phyloP scores from a whole-genome alignment of 1,140 invertebrate genomes.

The Lepidurus couesii region DNA sequence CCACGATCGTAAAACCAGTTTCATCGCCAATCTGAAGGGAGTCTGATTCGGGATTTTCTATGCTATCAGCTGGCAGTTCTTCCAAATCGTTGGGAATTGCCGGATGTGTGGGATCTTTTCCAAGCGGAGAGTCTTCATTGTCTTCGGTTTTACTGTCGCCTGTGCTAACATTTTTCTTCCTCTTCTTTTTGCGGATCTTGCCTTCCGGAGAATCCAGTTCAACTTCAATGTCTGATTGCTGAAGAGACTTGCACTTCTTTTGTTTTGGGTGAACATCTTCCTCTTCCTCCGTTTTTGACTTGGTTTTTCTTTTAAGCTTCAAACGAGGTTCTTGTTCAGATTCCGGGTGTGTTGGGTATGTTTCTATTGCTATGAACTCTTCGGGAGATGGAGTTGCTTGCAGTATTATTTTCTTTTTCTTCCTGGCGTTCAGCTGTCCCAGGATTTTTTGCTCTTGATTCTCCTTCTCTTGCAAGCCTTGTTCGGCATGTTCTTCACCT shows the following conservation, averaged over 20 bases:
- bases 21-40: conserved; percentile 29
- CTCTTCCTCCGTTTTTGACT: background rate
- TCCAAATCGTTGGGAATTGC: conserved; percentile 33
- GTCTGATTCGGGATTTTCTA: conserved; percentile 34
- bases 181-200: conserved; percentile 25
- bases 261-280: conserved; percentile 1
- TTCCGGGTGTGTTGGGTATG: background rate
- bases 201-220: conserved; percentile 25
- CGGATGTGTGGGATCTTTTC: background rate
- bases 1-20: conserved; percentile 43
- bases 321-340: background rate
- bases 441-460: conserved; percentile 28
- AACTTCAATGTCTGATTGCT: conserved; percentile 35
- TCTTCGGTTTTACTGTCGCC: conserved; percentile 18
- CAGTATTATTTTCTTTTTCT: background rate
- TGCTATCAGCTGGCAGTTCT: conserved; percentile 37
- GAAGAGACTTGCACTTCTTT: conserved; percentile 32
- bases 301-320: background rate
- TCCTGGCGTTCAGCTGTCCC: conserved; percentile 27
- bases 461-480: background rate
- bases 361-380: background rate
- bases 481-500: background rate
- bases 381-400: background rate
- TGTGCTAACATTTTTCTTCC: background rate
- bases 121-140: too few relatives aligned